Evolutionary conservation across 2,797 vertebrate genomes (phyloP), one percentile per base, ranked within the genome.

Genomic region (Kryptopterus vitreolus): DNA sequence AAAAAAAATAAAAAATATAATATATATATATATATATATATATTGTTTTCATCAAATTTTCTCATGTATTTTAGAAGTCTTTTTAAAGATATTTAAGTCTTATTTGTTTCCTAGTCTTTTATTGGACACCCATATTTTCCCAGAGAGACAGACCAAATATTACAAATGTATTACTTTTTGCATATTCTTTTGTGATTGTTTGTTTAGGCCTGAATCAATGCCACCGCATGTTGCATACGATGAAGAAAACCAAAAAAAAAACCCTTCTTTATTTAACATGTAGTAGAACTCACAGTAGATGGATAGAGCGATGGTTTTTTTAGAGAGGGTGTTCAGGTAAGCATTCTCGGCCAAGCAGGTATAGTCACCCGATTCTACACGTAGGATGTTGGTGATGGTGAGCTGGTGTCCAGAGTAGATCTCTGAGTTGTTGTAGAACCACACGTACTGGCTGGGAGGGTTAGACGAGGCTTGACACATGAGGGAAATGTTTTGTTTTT

Each of bases 371-470:
- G 94, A 93, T 89, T 98, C 95, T 87, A 91, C 89, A 0, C 92
- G 94, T 43, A 91, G 88, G 29, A 97, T 93, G 69, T 90, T 92
- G 10, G 88, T 31, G 24, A 98, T 96, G 87, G 92, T 83, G 12
- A 90, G 94, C 84, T 94, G 93, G 0, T 94, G 92, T 3, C 96
- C 96, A 0, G 82, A 7, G 83, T 92, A 92, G 68, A 96, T 89
- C 90, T 96, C 94, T 53, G 95, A 93, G 46, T 96, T 95, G 75
- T 96, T 96, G 89, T 91, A 94, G 86, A 96, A 95, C 97, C 96
- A 97, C 70, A 95, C 76, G 0, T 96, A 98, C 85, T 92, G 94
- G 87, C 96, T 96, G 16, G 93, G 91, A 2, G 96, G 96, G 81
- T 95, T 96, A 87, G 96, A 96, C 55, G 92, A 91, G 0, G 96